Base-by-base conservation (phyloP, 92 coral and sea anemone genomes). In the Pocillopora grandis region DNA sequence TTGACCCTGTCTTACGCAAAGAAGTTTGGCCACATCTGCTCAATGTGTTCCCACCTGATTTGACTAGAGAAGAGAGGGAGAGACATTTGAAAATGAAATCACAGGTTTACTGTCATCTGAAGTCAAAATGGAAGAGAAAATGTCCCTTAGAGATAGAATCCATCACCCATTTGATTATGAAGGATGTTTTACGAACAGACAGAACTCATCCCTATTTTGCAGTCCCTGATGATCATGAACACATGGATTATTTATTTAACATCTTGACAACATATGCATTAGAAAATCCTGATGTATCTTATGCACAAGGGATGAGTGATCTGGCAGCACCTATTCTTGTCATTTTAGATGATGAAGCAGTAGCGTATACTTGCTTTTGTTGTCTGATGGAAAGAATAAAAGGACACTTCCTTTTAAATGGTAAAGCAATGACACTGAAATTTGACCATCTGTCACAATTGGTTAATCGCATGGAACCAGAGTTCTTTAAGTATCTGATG, bases 271-370 rank as follows among this genome's bases (percentile, higher is more conserved):
- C 99, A 0, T 96, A 90, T 88, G 98, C 99, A 18, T 61, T 96
- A 10, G 91, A 84, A 21, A 96, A 96, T 80, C 98, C 98, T 20
- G 99, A 96, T 87, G 99, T 96, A 7, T 96, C 99, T 21, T 96
- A 96, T 84, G 99, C 95, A 10, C 99, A 96, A 65, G 99, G 99
- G 42, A 96, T 96, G 99, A 96, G 99, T 83, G 99, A 96, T 70
- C 89, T 96, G n/a, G 99, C 98, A 9, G 95, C 99, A 16, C 99
- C 99, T 36, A 58, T 96, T 60, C 85, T 96, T 61, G 98, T 91
- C 49, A 93, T 94, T 61, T 85, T 94, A 74, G 96, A 96, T 66
- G 98, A 96, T 74, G 99, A 96, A 85, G 93, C 99, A 12, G 79
- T 92, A 42, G 93, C 99, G 3, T 96, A 92, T 37, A 94, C 99